These are phyloP conservation scores for Hemicrepidius hirtus DNA, from an alignment of 2,888 invertebrate genomes.

Conservation along the genomic window DNA sequence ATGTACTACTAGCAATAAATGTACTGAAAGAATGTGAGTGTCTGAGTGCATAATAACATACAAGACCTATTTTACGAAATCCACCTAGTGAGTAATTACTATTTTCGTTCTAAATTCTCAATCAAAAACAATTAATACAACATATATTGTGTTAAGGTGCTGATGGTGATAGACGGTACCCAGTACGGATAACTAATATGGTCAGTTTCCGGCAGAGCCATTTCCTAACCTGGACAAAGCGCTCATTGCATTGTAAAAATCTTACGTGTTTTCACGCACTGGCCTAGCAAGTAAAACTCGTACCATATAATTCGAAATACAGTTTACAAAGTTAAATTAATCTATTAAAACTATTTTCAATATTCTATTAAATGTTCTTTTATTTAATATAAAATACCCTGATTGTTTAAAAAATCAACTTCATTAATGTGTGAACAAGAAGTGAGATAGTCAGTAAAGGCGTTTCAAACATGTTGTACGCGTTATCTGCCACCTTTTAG, in stretches of 20 bases:
- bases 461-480: conserved; percentile 30
- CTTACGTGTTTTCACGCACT: conserved; percentile 56
- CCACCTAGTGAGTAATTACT: background rate
- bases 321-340: background rate
- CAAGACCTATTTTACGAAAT: background rate
- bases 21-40: background rate
- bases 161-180: conserved; percentile 49
- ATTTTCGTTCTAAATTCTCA: conserved; percentile 20
- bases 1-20: no score
- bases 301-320: conserved; percentile 41
- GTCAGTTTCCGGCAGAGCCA: conserved; percentile 58
- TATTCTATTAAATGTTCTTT: background rate
- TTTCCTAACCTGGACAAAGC: conserved; percentile 58
- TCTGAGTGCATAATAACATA: no score
- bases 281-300: conserved; percentile 45
- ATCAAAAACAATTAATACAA: conserved; percentile 38
- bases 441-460: background rate
- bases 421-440: background rate
- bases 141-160: conserved; percentile 33
- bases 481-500: conserved; percentile 35
- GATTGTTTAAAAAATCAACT: background rate
- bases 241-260: conserved; percentile 53
- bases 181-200: conserved; percentile 53
- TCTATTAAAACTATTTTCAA: background rate
- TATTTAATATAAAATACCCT: no score